Evolutionary conservation across 2,888 invertebrate genomes (phyloP).

Genomic region (Baronia brevicornis): DNA sequence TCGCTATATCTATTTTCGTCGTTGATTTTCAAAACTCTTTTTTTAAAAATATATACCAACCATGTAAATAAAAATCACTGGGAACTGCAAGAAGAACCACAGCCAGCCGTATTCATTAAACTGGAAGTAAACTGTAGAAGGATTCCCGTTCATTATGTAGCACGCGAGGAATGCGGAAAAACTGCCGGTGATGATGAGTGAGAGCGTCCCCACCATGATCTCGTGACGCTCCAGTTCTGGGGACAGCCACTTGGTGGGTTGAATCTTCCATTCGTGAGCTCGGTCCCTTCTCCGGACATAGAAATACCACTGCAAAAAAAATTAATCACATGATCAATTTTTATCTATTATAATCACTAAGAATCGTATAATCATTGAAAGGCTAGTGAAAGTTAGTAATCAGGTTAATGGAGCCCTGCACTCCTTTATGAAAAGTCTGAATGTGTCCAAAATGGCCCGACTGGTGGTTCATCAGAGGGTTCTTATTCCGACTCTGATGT

Average conservation of each 20-base stretch:
- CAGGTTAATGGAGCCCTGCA: too few species aligned
- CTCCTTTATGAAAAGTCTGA: too few species aligned
- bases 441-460: too few species aligned
- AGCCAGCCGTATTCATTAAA: constrained; percentile 78
- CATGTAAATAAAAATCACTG: constrained; percentile 77
- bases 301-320: constrained; percentile 79
- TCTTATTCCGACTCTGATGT: too few species aligned
- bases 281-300: constrained; percentile 77
- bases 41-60: constrained; percentile 44
- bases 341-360: too few species aligned
- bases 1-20: too few species aligned
- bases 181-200: constrained; percentile 71
- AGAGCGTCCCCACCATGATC: constrained; percentile 77
- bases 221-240: constrained; percentile 81
- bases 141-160: constrained; percentile 81
- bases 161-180: constrained; percentile 78
- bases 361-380: too few species aligned
- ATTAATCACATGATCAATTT: neutral
- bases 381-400: neutral
- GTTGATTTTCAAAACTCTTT: constrained; percentile 2
- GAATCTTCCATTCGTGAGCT: constrained; percentile 83
- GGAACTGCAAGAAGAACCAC: constrained; percentile 80
- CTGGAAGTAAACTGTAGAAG: constrained; percentile 78
- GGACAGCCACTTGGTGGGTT: constrained; percentile 80
- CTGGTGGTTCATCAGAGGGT: too few species aligned